These are phyloP conservation scores for Polyodon spathula DNA, from an alignment of 2,113 vertebrate species.

Conservation along the genomic window DNA sequence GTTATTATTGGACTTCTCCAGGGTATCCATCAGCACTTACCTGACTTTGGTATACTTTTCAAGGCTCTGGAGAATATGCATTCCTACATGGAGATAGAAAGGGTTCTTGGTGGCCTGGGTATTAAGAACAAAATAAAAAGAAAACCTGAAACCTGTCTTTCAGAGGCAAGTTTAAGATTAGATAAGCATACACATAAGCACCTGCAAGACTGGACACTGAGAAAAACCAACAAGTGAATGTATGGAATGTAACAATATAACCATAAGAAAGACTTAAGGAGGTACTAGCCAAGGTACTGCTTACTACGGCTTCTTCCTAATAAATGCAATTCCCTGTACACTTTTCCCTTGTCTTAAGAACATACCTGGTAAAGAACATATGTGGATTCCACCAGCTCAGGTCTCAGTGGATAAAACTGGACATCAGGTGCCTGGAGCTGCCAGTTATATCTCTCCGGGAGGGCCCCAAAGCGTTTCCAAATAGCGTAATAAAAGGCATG, in stretches of 20 bases:
- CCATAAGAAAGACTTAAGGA: too few species aligned
- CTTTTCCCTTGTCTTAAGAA: too few species aligned
- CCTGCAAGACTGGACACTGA: too few species aligned
- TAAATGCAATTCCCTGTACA: too few species aligned
- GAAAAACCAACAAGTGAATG: too few species aligned
- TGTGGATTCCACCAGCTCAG: constrained; percentile 90
- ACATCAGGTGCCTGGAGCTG: constrained; percentile 91
- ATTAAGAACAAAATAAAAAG: constrained; percentile 13
- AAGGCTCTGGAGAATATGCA: constrained; percentile 95
- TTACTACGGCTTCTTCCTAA: too few species aligned
- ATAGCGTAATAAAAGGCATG: constrained; percentile 98
- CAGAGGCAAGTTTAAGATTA: not conserved
- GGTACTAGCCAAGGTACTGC: too few species aligned
- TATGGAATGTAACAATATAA: too few species aligned
- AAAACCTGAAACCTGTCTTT: too few species aligned
- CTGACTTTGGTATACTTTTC: constrained; percentile 93
- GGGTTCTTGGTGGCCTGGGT: constrained; percentile 93
- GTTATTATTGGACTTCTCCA: constrained; percentile 1
- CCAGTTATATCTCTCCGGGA: constrained; percentile 97
- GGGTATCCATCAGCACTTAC: constrained; percentile 45
- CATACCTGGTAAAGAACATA: constrained; percentile 97
- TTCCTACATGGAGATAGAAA: constrained; percentile 95
- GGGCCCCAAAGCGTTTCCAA: constrained; percentile 91
- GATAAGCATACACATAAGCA: too few species aligned
- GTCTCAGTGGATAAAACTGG: constrained; percentile 87